Evolutionary conservation across 64 coral and sea anemone species (phyloP).

Genomic region (Porites australiensis): DNA sequence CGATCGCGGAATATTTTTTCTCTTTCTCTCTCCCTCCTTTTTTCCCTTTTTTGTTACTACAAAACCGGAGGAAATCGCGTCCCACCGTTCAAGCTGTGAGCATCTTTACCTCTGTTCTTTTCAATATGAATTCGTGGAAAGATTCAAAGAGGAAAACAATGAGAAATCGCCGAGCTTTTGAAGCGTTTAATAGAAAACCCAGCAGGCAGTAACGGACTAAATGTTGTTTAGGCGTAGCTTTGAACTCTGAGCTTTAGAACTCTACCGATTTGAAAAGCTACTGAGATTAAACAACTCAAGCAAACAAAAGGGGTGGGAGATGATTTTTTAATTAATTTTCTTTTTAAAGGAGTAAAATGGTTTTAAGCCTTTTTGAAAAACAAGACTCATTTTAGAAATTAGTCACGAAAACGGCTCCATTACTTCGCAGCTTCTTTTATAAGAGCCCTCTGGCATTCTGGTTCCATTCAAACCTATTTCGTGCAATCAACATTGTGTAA

Average conservation of each 20-base stretch:
- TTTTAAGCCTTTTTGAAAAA: background rate
- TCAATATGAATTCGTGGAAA: conserved; percentile 9
- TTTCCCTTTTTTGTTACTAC: background rate
- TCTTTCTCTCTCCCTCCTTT: background rate
- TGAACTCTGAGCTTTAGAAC: background rate
- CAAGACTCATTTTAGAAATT: background rate
- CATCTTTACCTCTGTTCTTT: background rate
- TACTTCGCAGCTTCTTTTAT: background rate
- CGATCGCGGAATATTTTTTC: background rate
- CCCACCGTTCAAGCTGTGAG: background rate
- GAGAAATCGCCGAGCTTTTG: conserved; percentile 26
- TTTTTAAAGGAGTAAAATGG: background rate
- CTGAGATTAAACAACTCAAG: conserved; percentile 25
- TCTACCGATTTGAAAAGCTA: conserved; percentile 14
- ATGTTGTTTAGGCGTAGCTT: conserved; percentile 42
- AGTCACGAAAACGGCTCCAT: background rate
- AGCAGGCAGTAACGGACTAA: conserved; percentile 31
- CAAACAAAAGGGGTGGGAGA: conserved; percentile 34
- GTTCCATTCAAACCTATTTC: background rate
- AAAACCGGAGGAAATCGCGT: background rate
- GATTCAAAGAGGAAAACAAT: conserved; percentile 21
- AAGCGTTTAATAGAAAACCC: conserved; percentile 39
- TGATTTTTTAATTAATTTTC: conserved; percentile 15
- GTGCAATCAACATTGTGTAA: background rate
- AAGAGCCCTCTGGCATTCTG: background rate